Percentiles rank a stretch among this genome's conserved stretches.
Evolutionary conservation across 1,140 invertebrate species (phyloP).

Genomic region (Drosophila melanogaster): Release_6_plus_ISO1_MT NT_033777.3:8850501-8851000

Average conservation of each 20-base stretch:
- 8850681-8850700: constrained; percentile 72
- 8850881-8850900: constrained; percentile 37
- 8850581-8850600: constrained; percentile 3
- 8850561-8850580: constrained; percentile 23
- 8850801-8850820: constrained; percentile 54
- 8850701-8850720: constrained; percentile 10
- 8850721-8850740: constrained; percentile 73
- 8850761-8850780: constrained; percentile 36
- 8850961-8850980: constrained; percentile 60
- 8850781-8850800: constrained; percentile 32
- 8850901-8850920: constrained; percentile 57
- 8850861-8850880: constrained; percentile 57
- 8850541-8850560: constrained; percentile 24
- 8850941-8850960: constrained; percentile 49
- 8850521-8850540: background rate
- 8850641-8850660: constrained; percentile 24
- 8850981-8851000: constrained; percentile 30
- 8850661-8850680: constrained; percentile 45
- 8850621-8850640: constrained; percentile 64
- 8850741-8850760: constrained; percentile 61
- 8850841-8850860: constrained; percentile 78
- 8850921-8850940: constrained; percentile 43
- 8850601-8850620: constrained; percentile 67
- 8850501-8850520: background rate
- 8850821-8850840: constrained; percentile 76